Conservation (phyloP, 1,140 invertebrate species). For the Trichomalopsis sarcophagae region DNA sequence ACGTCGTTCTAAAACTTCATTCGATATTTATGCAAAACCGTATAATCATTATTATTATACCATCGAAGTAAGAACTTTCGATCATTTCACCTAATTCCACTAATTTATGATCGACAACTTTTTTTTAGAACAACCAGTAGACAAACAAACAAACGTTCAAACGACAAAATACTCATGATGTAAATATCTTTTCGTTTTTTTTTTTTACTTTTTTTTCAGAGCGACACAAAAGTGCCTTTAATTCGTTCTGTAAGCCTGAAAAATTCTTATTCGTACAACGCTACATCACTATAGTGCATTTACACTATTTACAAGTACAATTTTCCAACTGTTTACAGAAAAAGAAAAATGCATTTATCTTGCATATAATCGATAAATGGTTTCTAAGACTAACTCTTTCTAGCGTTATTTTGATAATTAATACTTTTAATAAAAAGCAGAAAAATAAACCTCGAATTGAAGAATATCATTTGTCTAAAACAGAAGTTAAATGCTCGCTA, state of each 20-base stretch:
- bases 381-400: background rate
- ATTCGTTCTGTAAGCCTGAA: conserved; percentile 6
- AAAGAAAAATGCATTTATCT: conserved; percentile 13
- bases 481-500: background rate
- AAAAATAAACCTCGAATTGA: background rate
- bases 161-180: conserved; percentile 22
- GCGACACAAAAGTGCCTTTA: conserved; percentile 32
- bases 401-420: background rate
- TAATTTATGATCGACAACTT: conserved; percentile 1
- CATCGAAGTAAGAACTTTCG: conserved; percentile 42
- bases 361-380: background rate
- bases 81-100: background rate
- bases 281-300: conserved; percentile 60
- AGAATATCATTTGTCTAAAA: background rate
- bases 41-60: conserved; percentile 17
- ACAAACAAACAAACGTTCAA: conserved; percentile 33
- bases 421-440: conserved; percentile 1
- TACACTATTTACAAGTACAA: conserved; percentile 66
- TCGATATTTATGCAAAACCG: conserved; percentile 27
- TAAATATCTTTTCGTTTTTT: conserved; percentile 24
- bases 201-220: conserved; percentile 11
- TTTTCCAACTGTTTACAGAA: conserved; percentile 32
- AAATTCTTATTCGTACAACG: conserved; percentile 37
- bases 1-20: conserved; percentile 36
- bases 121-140: conserved; percentile 28